Conservation (phyloP, 1,140 invertebrate genomes). For the Ooceraea biroi region DNA sequence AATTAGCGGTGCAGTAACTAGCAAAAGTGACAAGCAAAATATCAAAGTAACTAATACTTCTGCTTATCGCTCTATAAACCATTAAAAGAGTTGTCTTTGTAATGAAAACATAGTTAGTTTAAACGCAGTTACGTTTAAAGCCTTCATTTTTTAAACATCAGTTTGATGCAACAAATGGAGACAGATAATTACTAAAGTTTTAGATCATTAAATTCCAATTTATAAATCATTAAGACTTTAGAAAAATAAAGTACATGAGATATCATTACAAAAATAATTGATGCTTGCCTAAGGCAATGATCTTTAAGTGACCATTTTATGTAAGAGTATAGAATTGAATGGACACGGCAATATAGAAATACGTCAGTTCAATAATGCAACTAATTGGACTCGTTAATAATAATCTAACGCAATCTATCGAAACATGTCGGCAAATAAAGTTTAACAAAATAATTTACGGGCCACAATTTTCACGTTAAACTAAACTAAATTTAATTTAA, state of each 20-base stretch:
- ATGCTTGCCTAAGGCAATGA: background rate
- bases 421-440: background rate
- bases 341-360: background rate
- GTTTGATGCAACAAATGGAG: too few relatives aligned
- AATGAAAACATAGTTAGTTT: too few relatives aligned
- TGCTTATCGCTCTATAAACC: too few relatives aligned
- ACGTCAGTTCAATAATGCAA: background rate
- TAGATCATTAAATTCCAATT: too few relatives aligned
- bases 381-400: background rate
- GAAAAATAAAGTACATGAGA: background rate
- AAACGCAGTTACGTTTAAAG: too few relatives aligned
- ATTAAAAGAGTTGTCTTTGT: too few relatives aligned
- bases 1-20: background rate
- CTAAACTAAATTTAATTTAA: too few relatives aligned
- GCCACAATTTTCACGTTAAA: too few relatives aligned
- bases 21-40: background rate
- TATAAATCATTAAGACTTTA: too few relatives aligned
- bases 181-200: background rate
- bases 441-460: background rate
- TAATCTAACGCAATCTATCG: background rate
- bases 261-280: slow-evolving; percentile 17
- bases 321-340: slow-evolving; percentile 3
- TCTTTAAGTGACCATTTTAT: slow-evolving; percentile 6
- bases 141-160: too few relatives aligned
- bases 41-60: background rate